Percentiles rank a stretch among this genome's conserved stretches.
phyloP scores from a whole-genome alignment of 2,888 invertebrate species.

The Girardia tigrina region DNA sequence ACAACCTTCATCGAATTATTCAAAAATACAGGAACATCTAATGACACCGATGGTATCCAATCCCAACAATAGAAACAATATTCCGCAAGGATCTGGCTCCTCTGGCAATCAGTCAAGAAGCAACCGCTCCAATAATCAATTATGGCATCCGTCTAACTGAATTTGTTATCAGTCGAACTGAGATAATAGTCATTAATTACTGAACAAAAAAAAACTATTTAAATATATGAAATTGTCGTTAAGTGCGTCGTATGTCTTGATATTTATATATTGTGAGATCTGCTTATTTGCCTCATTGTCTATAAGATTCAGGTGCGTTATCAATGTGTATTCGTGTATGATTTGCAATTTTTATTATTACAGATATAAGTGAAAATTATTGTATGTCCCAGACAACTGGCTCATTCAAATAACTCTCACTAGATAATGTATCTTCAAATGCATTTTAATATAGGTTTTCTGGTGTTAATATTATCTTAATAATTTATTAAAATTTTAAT shows the following conservation, averaged over 20 bases:
- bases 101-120: constrained; percentile 18
- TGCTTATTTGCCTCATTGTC: constrained; percentile 14
- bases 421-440: constrained; percentile 16
- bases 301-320: constrained; percentile 17
- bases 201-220: no score
- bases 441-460: constrained; percentile 18
- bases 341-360: constrained; percentile 2
- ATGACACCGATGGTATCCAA: neutral
- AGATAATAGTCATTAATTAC: constrained; percentile 23
- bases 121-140: neutral
- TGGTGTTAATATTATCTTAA: constrained; percentile 7
- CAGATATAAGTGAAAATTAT: constrained; percentile 14
- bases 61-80: constrained; percentile 5
- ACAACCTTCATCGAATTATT: no score
- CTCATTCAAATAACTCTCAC: neutral
- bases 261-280: constrained; percentile 23
- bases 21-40: constrained; percentile 3
- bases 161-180: neutral
- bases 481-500: neutral
- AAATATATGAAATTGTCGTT: constrained; percentile 9
- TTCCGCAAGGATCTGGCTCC: constrained; percentile 2
- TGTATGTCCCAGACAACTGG: neutral
- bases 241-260: neutral
- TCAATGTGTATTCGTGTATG: constrained; percentile 3
- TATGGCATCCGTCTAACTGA: neutral